phyloP scores from a whole-genome alignment of 23 tunicate species.

The Halocynthia aurantium region DNA sequence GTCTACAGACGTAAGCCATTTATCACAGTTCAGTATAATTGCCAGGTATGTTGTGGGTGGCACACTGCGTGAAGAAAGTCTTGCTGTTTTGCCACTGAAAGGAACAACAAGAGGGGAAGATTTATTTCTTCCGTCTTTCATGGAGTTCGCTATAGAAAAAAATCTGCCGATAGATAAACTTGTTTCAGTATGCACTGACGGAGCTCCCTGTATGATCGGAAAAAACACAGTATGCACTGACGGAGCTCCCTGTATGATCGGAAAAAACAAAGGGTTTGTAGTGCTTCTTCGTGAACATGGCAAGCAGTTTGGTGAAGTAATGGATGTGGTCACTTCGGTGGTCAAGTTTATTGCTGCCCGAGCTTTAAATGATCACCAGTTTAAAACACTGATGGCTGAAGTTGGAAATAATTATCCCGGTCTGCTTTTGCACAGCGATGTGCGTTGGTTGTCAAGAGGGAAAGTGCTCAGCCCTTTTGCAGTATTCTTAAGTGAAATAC shows the following conservation, averaged over 20 bases:
- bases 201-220: constrained; percentile 35
- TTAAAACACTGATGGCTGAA: no score
- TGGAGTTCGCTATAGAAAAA: constrained; percentile 26
- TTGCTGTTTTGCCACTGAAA: constrained; percentile 38
- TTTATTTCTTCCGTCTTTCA: constrained; percentile 25
- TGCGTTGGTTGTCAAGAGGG: constrained; percentile 41
- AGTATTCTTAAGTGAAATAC: constrained; percentile 29
- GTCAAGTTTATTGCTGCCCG: constrained; percentile 24
- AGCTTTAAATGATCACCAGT: constrained; percentile 32
- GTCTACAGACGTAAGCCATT: constrained; percentile 40
- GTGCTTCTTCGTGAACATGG: constrained; percentile 42
- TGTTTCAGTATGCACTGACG: constrained; percentile 34
- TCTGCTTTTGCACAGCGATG: constrained; percentile 38
- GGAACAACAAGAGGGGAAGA: constrained; percentile 44
- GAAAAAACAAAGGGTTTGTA: constrained; percentile 36
- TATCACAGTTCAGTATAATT: constrained; percentile 45
- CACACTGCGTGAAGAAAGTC: constrained; percentile 39
- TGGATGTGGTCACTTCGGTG: constrained; percentile 36
- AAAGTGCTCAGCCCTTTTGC: constrained; percentile 39
- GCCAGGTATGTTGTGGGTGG: constrained; percentile 36
- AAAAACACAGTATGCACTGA: constrained; percentile 33
- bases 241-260: constrained; percentile 36
- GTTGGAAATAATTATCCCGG: constrained; percentile 35
- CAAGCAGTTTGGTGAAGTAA: constrained; percentile 38
- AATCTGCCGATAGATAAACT: constrained; percentile 42